Percentiles rank a stretch among this genome's conserved stretches.
Conservation (phyloP, 2,797 vertebrate species). For the Todus mexicanus region DNA sequence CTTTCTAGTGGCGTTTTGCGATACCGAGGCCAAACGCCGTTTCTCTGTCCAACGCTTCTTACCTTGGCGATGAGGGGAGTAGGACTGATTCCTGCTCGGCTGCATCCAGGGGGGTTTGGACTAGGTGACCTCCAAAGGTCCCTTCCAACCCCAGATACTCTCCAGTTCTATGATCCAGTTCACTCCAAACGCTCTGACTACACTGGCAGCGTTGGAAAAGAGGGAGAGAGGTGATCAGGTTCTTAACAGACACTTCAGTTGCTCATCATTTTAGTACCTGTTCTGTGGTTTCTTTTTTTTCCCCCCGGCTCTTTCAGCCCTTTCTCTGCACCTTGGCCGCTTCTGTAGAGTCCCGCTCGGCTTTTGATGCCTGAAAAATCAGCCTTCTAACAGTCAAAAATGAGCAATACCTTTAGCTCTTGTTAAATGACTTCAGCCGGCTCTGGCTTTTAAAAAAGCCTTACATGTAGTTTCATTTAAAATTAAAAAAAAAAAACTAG, state of each 20-base stretch:
- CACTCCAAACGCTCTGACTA: neutral
- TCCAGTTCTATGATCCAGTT: neutral
- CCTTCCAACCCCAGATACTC: neutral
- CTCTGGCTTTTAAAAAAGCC: neutral
- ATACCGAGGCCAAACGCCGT: neutral
- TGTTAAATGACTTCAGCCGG: neutral
- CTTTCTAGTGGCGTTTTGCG: neutral
- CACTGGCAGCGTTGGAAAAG: neutral
- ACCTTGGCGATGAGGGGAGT: neutral
- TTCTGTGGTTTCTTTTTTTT: neutral
- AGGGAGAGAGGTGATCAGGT: neutral
- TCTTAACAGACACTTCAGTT: neutral
- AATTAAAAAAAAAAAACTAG: neutral
- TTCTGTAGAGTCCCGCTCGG: neutral
- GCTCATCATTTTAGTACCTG: neutral
- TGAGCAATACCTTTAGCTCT: neutral
- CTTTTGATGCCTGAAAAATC: neutral
- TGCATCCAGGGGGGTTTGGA: neutral
- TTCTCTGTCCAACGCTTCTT: neutral
- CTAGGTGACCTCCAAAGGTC: neutral
- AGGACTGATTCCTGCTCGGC: neutral
- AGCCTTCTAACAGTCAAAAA: neutral
- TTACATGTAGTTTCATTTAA: neutral
- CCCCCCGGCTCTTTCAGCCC: neutral
- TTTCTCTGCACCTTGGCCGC: neutral